Base-by-base conservation (phyloP, 1,140 invertebrate species). In the Drosophila rufa region DNA sequence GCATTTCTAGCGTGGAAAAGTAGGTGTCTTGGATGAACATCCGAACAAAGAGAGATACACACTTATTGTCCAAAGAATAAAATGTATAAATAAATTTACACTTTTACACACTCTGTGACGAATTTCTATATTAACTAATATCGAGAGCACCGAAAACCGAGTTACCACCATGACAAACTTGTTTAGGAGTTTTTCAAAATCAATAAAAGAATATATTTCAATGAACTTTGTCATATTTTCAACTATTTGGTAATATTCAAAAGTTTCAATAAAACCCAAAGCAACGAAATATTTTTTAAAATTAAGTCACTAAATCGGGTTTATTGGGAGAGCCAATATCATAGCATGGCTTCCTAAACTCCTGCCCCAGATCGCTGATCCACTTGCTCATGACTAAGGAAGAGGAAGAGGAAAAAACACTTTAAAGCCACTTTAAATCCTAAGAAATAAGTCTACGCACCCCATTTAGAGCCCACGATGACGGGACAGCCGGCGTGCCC, bases 401-500 rank as follows among this genome's bases (percentile, higher is more conserved):
- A 4, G 15, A 7, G 1, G 2, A 15, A 15, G 15, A 7, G 1
- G 2, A 15, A 15, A 6, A 30, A 11, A 22, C 4, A 38, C 3
- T 22, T 38, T 38, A 22, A 5, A 22, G 12, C 2, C 51, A 9
- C 2, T 4, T 3, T 40, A 5, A 6, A 40, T 15, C 4, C 0
- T 43, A 9, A 17, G 0, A 22, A 9, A 5, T 17, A 11, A 2
- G 0, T 7, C 0, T 36, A 61, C 94, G 92, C 93, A 97, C 97
- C 97, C 98, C 98, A 99, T 94, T 99, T 99, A 11, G 96, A 96
- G 43, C 99, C 99, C 5, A 97, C 95, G 15, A 99, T 94, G 45
- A 99, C 98, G 19, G 99, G 99, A 94, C 99, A 99, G 22, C 98
- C 98, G 12, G 98, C 98, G 94, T 99, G 98, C 58, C 97, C 93